Conservation (phyloP, 2,888 invertebrate species). For the Orthosia gracilis region DNA sequence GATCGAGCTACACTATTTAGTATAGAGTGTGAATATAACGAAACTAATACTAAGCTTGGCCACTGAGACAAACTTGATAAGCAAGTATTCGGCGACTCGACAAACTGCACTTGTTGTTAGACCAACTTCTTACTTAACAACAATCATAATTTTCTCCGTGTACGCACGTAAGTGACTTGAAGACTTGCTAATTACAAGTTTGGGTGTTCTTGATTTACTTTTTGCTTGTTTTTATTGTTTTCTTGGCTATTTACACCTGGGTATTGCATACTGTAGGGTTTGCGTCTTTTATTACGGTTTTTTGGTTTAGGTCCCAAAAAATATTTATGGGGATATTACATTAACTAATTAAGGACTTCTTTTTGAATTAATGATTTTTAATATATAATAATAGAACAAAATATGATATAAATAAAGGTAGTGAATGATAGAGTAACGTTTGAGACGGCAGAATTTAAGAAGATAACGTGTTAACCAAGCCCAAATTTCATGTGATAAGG, state of each 20-base stretch:
- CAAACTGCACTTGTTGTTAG: conserved; percentile 67
- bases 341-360: too few relatives aligned
- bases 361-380: too few relatives aligned
- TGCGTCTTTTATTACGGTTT: too few relatives aligned
- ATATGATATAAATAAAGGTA: too few relatives aligned
- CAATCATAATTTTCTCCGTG: conserved; percentile 56
- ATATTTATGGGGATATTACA: too few relatives aligned
- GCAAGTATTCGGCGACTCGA: conserved; percentile 59
- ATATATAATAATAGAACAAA: too few relatives aligned
- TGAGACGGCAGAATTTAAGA: too few relatives aligned
- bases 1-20: conserved; percentile 4
- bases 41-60: conserved; percentile 49
- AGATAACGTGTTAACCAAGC: too few relatives aligned
- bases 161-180: conserved; percentile 44
- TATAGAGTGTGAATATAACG: conserved; percentile 33
- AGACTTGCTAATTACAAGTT: conserved; percentile 60
- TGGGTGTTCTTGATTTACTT: conserved; percentile 25
- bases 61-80: conserved; percentile 51
- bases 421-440: too few relatives aligned
- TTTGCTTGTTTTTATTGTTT: conserved; percentile 1
- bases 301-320: neutral
- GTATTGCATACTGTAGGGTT: neutral
- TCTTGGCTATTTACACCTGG: too few relatives aligned
- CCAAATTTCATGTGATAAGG: too few relatives aligned
- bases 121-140: conserved; percentile 61